phyloP scores from a whole-genome alignment of 1,140 invertebrate genomes.

The Brachionus koreanus region DNA sequence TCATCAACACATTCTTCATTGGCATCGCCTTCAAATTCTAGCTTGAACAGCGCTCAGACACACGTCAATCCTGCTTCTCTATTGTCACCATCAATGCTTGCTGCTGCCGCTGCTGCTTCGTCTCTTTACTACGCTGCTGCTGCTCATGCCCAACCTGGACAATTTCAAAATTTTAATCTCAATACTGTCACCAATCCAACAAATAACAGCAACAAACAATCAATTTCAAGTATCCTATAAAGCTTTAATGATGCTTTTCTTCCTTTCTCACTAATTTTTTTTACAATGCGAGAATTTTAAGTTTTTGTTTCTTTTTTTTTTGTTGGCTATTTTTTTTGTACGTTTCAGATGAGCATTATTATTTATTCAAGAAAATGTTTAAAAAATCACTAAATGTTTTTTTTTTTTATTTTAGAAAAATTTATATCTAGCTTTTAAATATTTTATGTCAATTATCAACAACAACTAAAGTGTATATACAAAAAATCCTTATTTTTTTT shows the following conservation, averaged over 20 bases:
- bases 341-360: background rate
- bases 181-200: background rate
- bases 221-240: conserved; percentile 8
- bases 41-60: background rate
- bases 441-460: background rate
- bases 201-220: background rate
- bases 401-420: background rate
- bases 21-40: background rate
- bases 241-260: background rate
- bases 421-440: background rate
- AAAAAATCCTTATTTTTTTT: background rate
- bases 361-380: background rate
- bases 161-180: conserved; percentile 10
- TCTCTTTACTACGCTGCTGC: conserved; percentile 14
- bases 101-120: conserved; percentile 29
- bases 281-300: background rate
- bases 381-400: background rate
- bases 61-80: background rate
- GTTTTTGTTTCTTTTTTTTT: background rate
- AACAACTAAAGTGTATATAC: background rate
- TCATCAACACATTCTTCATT: conserved; percentile 15
- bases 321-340: too few relatives aligned
- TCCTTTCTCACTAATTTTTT: background rate
- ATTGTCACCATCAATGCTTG: conserved; percentile 33
- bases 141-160: background rate